Conservation (phyloP, 30 jellyfish, hydroid and myxozoan genomes). For the Haliclystus octoradiatus region DNA sequence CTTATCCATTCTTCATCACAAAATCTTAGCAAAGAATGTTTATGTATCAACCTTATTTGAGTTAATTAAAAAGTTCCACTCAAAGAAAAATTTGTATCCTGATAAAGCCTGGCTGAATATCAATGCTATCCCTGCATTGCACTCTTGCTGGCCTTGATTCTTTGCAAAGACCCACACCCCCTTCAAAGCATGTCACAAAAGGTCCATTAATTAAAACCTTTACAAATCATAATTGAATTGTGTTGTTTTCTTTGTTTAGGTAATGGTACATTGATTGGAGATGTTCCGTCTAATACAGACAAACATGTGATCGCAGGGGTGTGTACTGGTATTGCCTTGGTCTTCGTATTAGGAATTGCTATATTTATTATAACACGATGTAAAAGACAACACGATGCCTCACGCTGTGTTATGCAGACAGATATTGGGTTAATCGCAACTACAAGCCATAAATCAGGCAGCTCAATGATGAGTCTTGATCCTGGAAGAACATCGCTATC, state of each 20-base stretch:
- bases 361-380: neutral
- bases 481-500: conserved; percentile 62
- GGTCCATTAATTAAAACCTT: too few species aligned
- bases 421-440: conserved; percentile 37
- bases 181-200: too few species aligned
- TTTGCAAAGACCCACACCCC: too few species aligned
- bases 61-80: too few species aligned
- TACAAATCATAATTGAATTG: too few species aligned
- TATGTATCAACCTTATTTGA: too few species aligned
- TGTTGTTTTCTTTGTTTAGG: neutral
- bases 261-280: neutral
- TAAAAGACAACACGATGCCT: conserved; percentile 20
- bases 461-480: conserved; percentile 45
- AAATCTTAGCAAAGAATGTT: too few species aligned
- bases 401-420: conserved; percentile 23
- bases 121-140: too few species aligned
- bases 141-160: too few species aligned
- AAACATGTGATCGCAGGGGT: neutral
- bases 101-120: too few species aligned
- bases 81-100: too few species aligned
- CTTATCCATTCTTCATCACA: too few species aligned
- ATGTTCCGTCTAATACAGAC: neutral
- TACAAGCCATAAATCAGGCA: conserved; percentile 32
- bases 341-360: neutral
- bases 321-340: neutral